Evolutionary conservation across 1,140 invertebrate species (phyloP), one percentile per base, ranked within the genome.

Genomic region (Drosophila pectinifera): DNA sequence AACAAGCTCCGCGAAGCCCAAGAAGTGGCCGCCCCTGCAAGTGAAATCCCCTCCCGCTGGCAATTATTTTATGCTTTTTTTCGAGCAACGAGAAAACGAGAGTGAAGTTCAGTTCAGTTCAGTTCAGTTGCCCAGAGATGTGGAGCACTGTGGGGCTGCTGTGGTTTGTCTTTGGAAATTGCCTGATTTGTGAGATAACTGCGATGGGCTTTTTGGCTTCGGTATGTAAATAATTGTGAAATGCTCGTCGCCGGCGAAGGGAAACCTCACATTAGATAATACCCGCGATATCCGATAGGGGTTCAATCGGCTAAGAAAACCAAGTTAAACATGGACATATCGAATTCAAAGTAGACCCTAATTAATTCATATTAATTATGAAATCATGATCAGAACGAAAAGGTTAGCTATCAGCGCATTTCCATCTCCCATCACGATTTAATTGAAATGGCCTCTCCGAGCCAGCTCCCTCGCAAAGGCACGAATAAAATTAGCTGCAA

Each of bases 51-150:
- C 59, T n/a, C 56, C 28, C 59, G 34, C 54, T 78, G 31, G 73
- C 85, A 89, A 84, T 90, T 80, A 89, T 89, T 84, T 84, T 65
- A 80, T 88, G 85, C 63, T 86, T 51, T 51, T 53, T 20, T 51
- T 38, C 36, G 49, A 89, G 88, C 73, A 58, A 72, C 72, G 72
- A 84, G 80, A 84, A 84, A 72, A 72, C 80, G 84, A 89, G 84
- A 89, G 84, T 89, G 84, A 88, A 88, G 67, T 89, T 89, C 76
- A 80, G 76, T 88, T 76, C 42, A 88, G 67, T 89, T 89, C 76
- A 80, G 76, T 88, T 76, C 42, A 67, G 46, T 34, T 51, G 48
- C 48, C 48, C 48, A 51, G 48, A 51, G 80, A 61, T 73, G 78
- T 70, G 57, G 69, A 58, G 62, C 55, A 51, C 28, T 28, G 46